These are phyloP conservation scores for Halictus quadricinctus DNA, from an alignment of 2,888 invertebrate genomes.

Conservation along the genomic window DNA sequence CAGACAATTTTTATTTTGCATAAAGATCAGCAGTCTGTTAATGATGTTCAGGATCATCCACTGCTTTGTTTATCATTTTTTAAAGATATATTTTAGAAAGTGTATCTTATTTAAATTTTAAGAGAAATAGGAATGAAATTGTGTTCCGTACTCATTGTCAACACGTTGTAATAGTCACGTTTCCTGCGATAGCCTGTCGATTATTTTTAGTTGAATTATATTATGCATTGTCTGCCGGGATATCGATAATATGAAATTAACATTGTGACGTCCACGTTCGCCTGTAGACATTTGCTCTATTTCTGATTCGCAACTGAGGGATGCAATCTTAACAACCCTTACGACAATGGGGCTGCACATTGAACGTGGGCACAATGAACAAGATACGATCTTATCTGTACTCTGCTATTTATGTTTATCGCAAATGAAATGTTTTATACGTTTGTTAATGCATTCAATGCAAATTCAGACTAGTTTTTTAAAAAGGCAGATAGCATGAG, in stretches of 20 bases:
- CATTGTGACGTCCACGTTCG: not conserved
- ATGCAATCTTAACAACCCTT: slow-evolving; percentile 1
- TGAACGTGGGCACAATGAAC: not conserved
- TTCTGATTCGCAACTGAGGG: slow-evolving; percentile 1
- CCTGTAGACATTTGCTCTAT: not conserved
- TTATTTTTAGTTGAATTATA: not conserved
- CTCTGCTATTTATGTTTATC: not conserved
- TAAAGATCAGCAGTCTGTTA: not conserved
- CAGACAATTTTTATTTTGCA: not conserved
- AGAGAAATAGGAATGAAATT: no score
- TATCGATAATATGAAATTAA: slow-evolving; percentile 5
- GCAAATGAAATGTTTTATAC: not conserved
- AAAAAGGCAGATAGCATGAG: no score
- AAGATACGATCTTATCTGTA: not conserved
- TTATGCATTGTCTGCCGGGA: not conserved
- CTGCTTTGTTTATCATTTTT: not conserved
- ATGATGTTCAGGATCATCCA: not conserved
- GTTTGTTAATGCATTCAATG: not conserved
- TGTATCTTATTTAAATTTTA: not conserved
- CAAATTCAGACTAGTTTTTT: not conserved
- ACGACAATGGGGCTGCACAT: not conserved
- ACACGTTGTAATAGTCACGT: not conserved
- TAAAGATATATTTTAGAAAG: not conserved
- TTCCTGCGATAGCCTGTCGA: not conserved
- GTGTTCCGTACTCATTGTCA: no score